Conservation (phyloP, 2,797 vertebrate species). For the Peromyscus aztecus region DNA sequence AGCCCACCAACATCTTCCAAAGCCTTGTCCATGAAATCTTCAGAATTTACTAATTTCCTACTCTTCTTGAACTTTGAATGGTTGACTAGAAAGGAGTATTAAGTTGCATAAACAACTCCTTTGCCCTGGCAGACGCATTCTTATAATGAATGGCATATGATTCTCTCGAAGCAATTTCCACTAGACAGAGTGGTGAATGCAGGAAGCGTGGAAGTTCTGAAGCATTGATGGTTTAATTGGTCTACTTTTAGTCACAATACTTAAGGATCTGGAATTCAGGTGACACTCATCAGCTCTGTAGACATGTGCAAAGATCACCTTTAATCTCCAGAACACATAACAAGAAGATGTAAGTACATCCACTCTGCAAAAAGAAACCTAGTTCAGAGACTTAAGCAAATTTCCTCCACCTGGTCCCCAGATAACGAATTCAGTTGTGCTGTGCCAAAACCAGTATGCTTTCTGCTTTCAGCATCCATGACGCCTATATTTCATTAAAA, state of each 20-base stretch:
- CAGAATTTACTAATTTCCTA: constrained; percentile 25
- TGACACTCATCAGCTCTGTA: not conserved
- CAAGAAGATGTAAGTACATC: not conserved
- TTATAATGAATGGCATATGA: constrained; percentile 2
- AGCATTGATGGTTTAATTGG: not conserved
- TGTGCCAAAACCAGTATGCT: no score
- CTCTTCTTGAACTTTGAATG: constrained; percentile 33
- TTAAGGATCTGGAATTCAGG: constrained; percentile 8
- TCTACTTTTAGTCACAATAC: not conserved
- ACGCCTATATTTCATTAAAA: not conserved
- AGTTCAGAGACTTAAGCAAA: not conserved
- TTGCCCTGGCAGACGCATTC: not conserved
- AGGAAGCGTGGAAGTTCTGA: not conserved
- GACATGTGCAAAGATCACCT: constrained; percentile 16
- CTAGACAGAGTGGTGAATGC: not conserved
- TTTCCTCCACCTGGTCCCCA: not conserved
- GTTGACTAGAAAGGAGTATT: constrained; percentile 22
- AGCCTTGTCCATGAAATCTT: constrained; percentile 26
- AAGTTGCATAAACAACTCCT: constrained; percentile 9
- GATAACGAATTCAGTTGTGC: not conserved
- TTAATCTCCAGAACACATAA: not conserved
- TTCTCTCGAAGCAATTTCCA: constrained; percentile 2
- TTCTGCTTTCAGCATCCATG: not conserved
- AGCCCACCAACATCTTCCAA: not conserved
- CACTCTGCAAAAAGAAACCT: not conserved